Percentiles rank a stretch among this genome's conserved stretches.
These are phyloP conservation scores for Indicator indicator DNA, from an alignment of 2,113 vertebrate species.

Conservation along the genomic window DNA sequence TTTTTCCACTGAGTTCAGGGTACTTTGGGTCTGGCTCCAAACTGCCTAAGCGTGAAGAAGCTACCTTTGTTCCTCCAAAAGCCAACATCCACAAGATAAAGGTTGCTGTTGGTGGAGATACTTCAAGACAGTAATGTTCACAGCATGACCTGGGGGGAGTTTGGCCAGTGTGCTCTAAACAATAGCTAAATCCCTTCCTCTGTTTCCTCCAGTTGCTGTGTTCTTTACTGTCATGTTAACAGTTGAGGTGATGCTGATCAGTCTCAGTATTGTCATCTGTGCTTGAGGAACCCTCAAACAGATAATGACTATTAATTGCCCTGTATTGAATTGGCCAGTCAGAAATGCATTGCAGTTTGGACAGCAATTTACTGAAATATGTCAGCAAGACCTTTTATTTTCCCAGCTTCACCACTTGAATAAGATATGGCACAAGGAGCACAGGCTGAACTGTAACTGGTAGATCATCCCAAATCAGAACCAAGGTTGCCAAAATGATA, in stretches of 20 bases:
- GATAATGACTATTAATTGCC: not conserved
- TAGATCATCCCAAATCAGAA: not conserved
- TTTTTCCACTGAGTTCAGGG: slow-evolving; percentile 3
- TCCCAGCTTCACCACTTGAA: not conserved
- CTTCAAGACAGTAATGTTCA: not conserved
- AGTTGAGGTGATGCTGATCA: not conserved
- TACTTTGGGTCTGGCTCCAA: not conserved
- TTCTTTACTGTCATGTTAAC: not conserved
- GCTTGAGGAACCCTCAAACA: not conserved
- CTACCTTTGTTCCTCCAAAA: not conserved
- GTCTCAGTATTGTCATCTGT: not conserved
- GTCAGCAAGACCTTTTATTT: not conserved
- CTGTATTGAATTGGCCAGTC: not conserved
- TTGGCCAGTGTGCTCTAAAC: not conserved
- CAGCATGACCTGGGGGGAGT: not conserved
- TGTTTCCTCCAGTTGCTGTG: not conserved
- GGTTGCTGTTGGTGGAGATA: not conserved
- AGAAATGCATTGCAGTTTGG: not conserved
- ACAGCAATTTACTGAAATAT: not conserved
- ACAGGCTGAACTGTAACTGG: not conserved
- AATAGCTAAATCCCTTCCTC: not conserved
- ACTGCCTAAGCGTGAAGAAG: not conserved
- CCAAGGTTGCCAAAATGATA: not conserved
- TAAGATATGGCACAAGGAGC: not conserved
- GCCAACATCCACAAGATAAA: not conserved